Base-by-base conservation (phyloP, 2,113 vertebrate species). In the Bufo gargarizans region DNA sequence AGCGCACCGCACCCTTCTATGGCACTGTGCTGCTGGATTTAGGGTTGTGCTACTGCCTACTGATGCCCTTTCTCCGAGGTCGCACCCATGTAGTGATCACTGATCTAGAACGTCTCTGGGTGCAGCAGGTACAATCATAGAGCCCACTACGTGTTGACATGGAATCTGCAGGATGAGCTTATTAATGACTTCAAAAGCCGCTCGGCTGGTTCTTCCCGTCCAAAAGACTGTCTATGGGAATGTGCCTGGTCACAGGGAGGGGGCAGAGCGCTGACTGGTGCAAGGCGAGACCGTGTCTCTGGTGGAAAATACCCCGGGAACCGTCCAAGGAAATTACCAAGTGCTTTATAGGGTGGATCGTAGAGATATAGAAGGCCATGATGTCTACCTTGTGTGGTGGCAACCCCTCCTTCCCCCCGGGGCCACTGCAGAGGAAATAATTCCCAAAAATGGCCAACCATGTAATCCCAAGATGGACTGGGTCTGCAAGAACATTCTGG, bases 161-260 rank as follows among this genome's bases (percentile, higher is more conserved):
- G 65, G 47, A 47, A 82, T 65, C 3, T 45, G 45, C 47, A 43
- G 59, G 80, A 82, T 65, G 80, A 82, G 80, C 14, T 65, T 47
- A 82, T 65, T 82, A 82, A 65, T 82, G 79, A 16, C 10, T 20
- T 43, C 20, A 82, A 49, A 81, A 82, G 58, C 33, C 58, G 80
- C 59, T 49, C 43, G 3, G 33, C 80, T 17, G 58, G 80, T 82
- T 82, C 45, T 63, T 65, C 80, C 80, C 13, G 80, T 82, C 11
- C 16, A 20, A 3, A 49, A 10, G 43, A 82, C 2, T 16, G 33
- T 47, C 80, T 63, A 19, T 17, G 59, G 33, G 59, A 82, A 63
- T 19, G 33, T 61, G 33, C 22, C 80, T 19, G 9, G 45, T 65
- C 43, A 65, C 3, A 45, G 33, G 14, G 79, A 19, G 79, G 22